Conservation (phyloP, 2,888 invertebrate species). For the Serripes groenlandicus region DNA sequence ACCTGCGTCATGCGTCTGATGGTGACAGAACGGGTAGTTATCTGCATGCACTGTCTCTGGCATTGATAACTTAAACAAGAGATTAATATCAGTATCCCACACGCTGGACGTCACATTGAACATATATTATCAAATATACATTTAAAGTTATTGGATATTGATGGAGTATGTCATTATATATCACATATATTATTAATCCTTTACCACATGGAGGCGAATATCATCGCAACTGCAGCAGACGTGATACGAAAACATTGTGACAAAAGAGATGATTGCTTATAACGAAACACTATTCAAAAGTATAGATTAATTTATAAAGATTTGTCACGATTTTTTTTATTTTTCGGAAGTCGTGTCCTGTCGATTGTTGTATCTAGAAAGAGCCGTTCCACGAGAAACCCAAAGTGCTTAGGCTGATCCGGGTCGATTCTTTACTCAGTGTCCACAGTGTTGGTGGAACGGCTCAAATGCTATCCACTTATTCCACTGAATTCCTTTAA, state of each 20-base stretch:
- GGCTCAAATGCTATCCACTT: no score
- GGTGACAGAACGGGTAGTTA: no score
- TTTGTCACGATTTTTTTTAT: no score
- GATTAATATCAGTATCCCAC: no score
- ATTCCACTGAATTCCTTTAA: no score
- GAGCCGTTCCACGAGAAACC: no score
- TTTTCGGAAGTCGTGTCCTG: no score
- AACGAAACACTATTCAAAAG: neutral
- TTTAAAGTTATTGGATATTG: neutral
- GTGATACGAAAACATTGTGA: neutral
- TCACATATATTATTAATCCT: neutral
- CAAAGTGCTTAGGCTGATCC: no score
- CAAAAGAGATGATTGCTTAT: neutral
- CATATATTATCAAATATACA: neutral
- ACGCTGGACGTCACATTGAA: neutral
- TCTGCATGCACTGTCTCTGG: slow-evolving; percentile 2
- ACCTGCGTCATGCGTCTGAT: no score
- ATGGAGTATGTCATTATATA: neutral
- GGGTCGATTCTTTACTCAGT: no score
- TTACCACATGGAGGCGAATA: neutral
- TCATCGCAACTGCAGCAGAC: neutral
- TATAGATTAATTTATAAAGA: neutral
- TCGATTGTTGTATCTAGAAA: no score
- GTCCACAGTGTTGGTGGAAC: no score
- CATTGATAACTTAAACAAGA: neutral